phyloP scores from a whole-genome alignment of 2,113 vertebrate species.

The Dromaius novaehollandiae region DNA sequence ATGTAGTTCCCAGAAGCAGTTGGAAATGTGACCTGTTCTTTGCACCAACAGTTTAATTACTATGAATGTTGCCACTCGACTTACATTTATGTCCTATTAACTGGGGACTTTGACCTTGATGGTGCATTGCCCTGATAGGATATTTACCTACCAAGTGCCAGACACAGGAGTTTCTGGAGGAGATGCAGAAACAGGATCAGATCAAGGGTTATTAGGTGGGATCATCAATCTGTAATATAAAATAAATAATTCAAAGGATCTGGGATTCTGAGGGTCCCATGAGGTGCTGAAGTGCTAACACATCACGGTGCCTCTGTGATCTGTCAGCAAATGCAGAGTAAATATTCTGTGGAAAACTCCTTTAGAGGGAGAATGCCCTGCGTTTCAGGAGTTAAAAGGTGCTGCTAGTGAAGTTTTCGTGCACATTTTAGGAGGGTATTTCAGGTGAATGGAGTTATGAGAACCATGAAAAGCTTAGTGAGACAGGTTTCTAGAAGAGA shows the following conservation, averaged over 20 bases:
- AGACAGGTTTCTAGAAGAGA: conserved; percentile 35
- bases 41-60: conserved; percentile 59
- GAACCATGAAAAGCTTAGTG: conserved; percentile 25
- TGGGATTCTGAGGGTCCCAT: not conserved
- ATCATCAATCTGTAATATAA: not conserved
- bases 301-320: not conserved
- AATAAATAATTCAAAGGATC: not conserved
- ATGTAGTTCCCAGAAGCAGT: conserved; percentile 54
- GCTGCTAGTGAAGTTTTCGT: not conserved
- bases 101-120: conserved; percentile 39
- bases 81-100: conserved; percentile 37
- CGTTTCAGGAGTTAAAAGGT: not conserved
- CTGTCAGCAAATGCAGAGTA: not conserved
- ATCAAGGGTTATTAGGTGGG: not conserved
- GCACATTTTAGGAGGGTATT: not conserved
- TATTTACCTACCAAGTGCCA: not conserved
- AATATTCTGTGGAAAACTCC: not conserved
- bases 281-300: not conserved
- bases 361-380: not conserved
- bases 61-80: conserved; percentile 57
- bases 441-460: conserved; percentile 42
- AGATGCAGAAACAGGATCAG: not conserved
- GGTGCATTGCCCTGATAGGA: not conserved
- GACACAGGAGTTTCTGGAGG: not conserved
- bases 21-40: conserved; percentile 59